phyloP scores from a whole-genome alignment of 2,797 vertebrate species.

The Acrocephalus scirpaceus region DNA sequence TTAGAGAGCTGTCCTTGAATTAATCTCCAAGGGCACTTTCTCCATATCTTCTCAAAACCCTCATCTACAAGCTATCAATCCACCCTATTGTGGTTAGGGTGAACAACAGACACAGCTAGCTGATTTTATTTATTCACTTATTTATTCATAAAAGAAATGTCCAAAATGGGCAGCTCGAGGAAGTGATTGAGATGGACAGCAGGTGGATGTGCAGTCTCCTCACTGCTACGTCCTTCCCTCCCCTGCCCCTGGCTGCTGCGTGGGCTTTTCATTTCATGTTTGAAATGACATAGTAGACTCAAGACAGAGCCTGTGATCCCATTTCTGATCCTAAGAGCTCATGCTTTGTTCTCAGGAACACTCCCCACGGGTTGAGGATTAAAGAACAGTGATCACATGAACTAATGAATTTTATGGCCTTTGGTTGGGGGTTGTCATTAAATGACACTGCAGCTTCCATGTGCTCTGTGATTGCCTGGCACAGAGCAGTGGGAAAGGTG shows the following conservation, averaged over 20 bases:
- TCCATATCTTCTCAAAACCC: conserved; percentile 11
- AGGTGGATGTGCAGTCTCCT: fast-evolving
- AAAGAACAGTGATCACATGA: neutral
- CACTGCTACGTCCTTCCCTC: fast-evolving
- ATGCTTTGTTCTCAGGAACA: neutral
- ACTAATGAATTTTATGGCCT: neutral
- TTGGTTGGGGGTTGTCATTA: neutral
- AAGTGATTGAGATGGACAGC: neutral
- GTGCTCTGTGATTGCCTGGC: neutral
- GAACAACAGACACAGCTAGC: neutral
- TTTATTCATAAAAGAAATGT: neutral
- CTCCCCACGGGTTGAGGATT: neutral
- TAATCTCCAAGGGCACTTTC: conserved; percentile 40
- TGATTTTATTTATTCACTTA: conserved; percentile 31
- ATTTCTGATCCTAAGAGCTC: neutral
- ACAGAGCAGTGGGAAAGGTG: neutral
- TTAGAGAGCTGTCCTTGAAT: conserved; percentile 53
- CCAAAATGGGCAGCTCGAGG: neutral
- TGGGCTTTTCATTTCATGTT: neutral
- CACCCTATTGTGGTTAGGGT: neutral
- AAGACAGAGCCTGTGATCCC: neutral
- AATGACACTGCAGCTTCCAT: neutral
- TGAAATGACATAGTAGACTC: neutral
- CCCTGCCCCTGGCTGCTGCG: fast-evolving
- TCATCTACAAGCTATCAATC: conserved; percentile 12